Conservation (phyloP, 1,140 invertebrate genomes). For the Ganaspis sp. region DNA sequence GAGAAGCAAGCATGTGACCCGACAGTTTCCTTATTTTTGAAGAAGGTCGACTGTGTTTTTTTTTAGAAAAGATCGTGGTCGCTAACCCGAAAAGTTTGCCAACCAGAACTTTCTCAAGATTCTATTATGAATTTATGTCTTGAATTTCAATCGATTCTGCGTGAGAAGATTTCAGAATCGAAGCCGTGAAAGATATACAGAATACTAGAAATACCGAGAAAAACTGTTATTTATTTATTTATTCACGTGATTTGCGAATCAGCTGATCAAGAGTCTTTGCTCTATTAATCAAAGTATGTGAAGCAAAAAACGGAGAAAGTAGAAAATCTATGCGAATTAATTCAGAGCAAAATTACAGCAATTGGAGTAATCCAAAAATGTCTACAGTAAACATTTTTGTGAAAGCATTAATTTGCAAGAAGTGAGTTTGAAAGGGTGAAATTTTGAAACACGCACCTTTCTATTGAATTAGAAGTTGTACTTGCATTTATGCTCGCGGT, state of each 20-base stretch:
- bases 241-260: too few species aligned
- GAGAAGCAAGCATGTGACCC: constrained; percentile 46
- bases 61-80: neutral
- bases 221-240: neutral
- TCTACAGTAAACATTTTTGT: too few species aligned
- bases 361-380: too few species aligned
- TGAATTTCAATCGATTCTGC: constrained; percentile 25
- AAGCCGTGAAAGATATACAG: neutral
- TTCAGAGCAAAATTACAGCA: too few species aligned
- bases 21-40: neutral
- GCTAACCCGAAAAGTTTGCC: constrained; percentile 15
- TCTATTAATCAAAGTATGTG: too few species aligned
- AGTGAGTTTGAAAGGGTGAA: too few species aligned
- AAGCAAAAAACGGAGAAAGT: too few species aligned
- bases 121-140: constrained; percentile 5
- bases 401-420: too few species aligned
- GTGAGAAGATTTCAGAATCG: neutral
- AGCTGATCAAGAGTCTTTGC: too few species aligned
- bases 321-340: too few species aligned
- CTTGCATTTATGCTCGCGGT: constrained; percentile 51
- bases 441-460: neutral
- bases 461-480: constrained; percentile 44
- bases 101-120: constrained; percentile 18
- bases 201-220: too few species aligned
- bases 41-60: constrained; percentile 1